Conservation (phyloP, 2,797 vertebrate species). For the Phrynocephalus vlangalii region DNA sequence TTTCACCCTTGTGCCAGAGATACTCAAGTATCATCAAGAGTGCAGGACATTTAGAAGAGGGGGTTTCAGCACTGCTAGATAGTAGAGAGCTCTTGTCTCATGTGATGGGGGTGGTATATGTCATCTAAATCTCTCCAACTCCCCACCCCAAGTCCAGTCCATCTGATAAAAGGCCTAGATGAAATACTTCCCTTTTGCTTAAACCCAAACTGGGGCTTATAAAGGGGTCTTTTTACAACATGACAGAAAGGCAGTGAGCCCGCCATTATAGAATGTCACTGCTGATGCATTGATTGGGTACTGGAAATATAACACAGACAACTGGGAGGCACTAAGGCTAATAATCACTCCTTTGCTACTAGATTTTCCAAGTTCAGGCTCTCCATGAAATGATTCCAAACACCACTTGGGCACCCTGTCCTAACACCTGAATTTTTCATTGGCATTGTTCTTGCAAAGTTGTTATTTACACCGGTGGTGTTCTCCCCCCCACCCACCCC, state of each 20-base stretch:
- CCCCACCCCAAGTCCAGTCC: not conserved
- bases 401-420: not conserved
- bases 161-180: conserved; percentile 30
- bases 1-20: conserved; percentile 36
- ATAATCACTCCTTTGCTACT: conserved; percentile 18
- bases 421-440: conserved; percentile 25
- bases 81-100: conserved; percentile 11
- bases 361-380: not conserved
- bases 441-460: conserved; percentile 8
- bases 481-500: too few species aligned
- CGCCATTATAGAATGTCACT: conserved; percentile 20
- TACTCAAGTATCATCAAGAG: conserved; percentile 1
- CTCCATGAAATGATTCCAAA: not conserved
- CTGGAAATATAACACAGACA: conserved; percentile 33
- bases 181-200: conserved; percentile 24
- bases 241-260: conserved; percentile 17
- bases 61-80: conserved; percentile 24
- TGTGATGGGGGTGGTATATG: conserved; percentile 34
- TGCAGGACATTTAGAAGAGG: conserved; percentile 16
- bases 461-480: conserved; percentile 13
- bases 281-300: conserved; percentile 36
- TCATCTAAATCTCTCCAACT: not conserved
- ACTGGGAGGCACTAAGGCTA: conserved; percentile 12
- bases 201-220: conserved; percentile 23
- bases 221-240: not conserved